Evolutionary conservation across 2,888 invertebrate genomes (phyloP), one percentile per base, ranked within the genome.

Genomic region (Nymphalis urticae): DNA sequence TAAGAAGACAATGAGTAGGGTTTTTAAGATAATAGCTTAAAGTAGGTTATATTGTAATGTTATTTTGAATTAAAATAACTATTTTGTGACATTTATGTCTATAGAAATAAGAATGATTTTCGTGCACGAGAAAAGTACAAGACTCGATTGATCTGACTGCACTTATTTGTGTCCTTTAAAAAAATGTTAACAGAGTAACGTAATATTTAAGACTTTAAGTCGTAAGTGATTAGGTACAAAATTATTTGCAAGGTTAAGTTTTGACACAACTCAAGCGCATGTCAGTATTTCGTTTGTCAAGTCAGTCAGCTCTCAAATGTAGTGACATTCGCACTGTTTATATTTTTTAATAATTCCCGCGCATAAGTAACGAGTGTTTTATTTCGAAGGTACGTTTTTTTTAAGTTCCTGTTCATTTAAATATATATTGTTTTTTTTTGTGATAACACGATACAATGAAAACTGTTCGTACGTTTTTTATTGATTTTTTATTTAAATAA

Each of bases 291-390:
- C 62, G 73, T 66, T 70, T 69, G 69, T 68, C 65, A 69, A 69
- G 70, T 73, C 75, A 75, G 75, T 75, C 71, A 64, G 62, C 56
- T 72, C 62, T 69, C 68, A 67, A 75, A 70, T 75, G 75, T 69
- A 71, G 69, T 62, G 72, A 68, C 63, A 68, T 61, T 67, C 63
- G 64, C 69, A 69, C 69, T 61, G 72, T 72, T 67, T 63, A 53
- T 24, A 54, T 48, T 50, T 64, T 6, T 61, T 56, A 51, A 8
- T 50, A 27, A 13, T 62, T 53, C 10, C 5, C 27, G 16, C 36
- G 62, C 48, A 48, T 50, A 21, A 36, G 58, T 58, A n/a, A 16
- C 32, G 36, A 56, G 56, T 32, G 56, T 8, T 32, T 56, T 17
- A n/a, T 32, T 9, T 53, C 24, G 16, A 19, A 54, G 67, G 73